Evolutionary conservation across 2,797 vertebrate genomes (phyloP).

Genomic region (Takifugu ocellatus): DNA sequence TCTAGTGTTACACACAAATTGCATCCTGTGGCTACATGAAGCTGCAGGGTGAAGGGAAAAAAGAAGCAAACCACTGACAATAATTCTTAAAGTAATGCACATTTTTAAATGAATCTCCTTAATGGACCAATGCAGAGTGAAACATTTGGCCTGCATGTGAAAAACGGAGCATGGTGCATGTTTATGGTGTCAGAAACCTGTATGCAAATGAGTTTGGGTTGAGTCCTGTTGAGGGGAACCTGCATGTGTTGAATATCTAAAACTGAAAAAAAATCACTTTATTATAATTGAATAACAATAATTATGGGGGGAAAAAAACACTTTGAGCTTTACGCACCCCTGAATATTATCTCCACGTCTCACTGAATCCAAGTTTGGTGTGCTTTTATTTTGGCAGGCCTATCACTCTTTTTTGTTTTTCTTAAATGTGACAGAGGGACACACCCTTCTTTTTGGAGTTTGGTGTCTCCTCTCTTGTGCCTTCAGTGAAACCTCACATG

Average conservation of each 20-base stretch:
- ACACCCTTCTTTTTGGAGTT: conserved; percentile 27
- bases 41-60: conserved; percentile 8
- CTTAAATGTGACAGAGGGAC: conserved; percentile 23
- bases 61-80: not conserved
- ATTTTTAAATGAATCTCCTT: conserved; percentile 22
- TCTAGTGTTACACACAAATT: conserved; percentile 27
- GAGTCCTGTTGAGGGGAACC: no score
- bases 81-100: conserved; percentile 5
- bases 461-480: conserved; percentile 69
- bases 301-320: not conserved
- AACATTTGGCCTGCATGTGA: conserved; percentile 34
- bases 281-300: not conserved
- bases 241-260: no score
- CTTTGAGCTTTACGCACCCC: conserved; percentile 8
- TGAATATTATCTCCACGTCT: conserved; percentile 15
- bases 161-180: conserved; percentile 36
- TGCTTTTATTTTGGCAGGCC: conserved; percentile 16
- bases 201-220: conserved; percentile 4
- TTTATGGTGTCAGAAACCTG: conserved; percentile 13
- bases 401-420: conserved; percentile 14
- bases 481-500: conserved; percentile 67
- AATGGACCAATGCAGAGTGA: conserved; percentile 12
- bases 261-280: no score
- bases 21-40: conserved; percentile 9
- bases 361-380: not conserved